Percentiles rank a stretch among this genome's conserved stretches.
Conservation (phyloP, 1,140 invertebrate species). For the Reticulitermes speratus region DNA sequence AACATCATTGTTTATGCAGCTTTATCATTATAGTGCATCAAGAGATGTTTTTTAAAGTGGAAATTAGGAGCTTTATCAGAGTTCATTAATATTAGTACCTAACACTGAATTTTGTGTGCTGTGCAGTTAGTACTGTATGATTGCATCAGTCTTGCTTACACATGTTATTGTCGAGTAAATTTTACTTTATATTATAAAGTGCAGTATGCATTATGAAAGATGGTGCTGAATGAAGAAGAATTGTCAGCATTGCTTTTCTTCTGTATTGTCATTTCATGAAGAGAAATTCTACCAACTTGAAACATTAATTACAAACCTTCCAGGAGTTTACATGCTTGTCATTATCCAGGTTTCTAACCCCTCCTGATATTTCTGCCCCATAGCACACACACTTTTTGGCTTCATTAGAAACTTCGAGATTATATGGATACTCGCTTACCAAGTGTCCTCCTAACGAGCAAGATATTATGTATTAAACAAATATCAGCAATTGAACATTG, state of each 20-base stretch:
- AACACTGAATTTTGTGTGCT: no score
- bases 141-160: no score
- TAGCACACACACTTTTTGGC: not conserved
- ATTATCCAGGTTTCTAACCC: not conserved
- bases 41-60: no score
- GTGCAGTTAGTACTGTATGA: no score
- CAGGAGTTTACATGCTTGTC: not conserved
- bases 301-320: slow-evolving; percentile 2
- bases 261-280: not conserved
- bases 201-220: not conserved
- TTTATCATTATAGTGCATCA: no score
- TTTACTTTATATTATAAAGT: not conserved
- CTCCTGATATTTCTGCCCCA: not conserved
- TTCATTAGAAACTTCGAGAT: slow-evolving; percentile 5
- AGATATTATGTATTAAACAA: slow-evolving; percentile 14
- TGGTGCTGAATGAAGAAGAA: not conserved
- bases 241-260: not conserved
- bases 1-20: no score
- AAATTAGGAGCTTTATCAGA: no score
- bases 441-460: slow-evolving; percentile 19
- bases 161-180: not conserved
- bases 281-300: not conserved
- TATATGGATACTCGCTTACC: slow-evolving; percentile 9
- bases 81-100: no score
- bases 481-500: not conserved